Evolutionary conservation across 2,113 vertebrate species (phyloP).

Genomic region (Xiphophorus hellerii): DNA sequence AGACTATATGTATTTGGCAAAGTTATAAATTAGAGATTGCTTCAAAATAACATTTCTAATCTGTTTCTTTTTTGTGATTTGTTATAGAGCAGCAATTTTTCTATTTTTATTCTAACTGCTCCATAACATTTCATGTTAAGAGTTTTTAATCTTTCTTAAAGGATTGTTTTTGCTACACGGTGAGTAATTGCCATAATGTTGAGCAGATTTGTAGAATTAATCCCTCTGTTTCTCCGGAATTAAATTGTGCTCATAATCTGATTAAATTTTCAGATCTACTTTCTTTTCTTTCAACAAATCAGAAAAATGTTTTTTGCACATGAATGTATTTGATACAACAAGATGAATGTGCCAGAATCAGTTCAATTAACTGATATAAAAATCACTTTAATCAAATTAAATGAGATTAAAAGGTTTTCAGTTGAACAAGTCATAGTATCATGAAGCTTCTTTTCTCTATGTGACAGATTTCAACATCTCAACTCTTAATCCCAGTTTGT

Average conservation of each 20-base stretch:
- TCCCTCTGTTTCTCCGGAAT: background rate
- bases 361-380: background rate
- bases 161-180: too few species aligned
- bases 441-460: background rate
- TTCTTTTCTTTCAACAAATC: background rate
- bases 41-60: too few species aligned
- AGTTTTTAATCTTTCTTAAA: too few species aligned
- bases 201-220: too few species aligned
- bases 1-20: too few species aligned
- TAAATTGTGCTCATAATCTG: background rate
- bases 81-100: too few species aligned
- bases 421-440: background rate
- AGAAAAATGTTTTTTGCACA: background rate
- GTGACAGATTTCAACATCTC: background rate
- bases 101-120: too few species aligned
- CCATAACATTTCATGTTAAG: too few species aligned
- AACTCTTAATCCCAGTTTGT: conserved; percentile 26
- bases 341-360: background rate
- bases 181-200: too few species aligned
- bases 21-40: too few species aligned
- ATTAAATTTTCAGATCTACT: background rate
- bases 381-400: background rate
- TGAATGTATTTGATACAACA: background rate
- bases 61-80: too few species aligned
- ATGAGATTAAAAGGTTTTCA: background rate